Percentiles rank a stretch among this genome's conserved stretches.
These are phyloP conservation scores for Tadarida brasiliensis DNA, from an alignment of 2,797 vertebrate genomes.

Conservation along the genomic window DNA sequence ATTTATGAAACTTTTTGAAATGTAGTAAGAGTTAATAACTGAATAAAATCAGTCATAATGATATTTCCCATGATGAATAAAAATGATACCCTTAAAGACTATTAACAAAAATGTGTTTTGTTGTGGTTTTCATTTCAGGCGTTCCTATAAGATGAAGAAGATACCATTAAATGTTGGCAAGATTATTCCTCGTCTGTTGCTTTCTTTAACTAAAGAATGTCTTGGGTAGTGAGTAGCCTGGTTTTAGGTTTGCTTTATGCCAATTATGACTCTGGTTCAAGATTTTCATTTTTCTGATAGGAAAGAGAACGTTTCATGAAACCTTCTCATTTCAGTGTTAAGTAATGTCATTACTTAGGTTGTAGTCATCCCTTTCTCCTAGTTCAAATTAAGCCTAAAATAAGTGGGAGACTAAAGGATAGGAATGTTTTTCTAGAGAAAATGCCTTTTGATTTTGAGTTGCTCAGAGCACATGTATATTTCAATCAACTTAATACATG, in stretches of 20 bases:
- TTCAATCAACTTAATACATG: slow-evolving; percentile 43
- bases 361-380: not conserved
- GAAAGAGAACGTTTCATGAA: not conserved
- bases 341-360: not conserved
- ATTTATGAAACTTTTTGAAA: slow-evolving; percentile 57
- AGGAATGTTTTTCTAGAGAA: slow-evolving; percentile 4
- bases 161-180: not conserved
- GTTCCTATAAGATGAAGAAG: not conserved
- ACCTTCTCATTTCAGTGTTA: slow-evolving; percentile 29
- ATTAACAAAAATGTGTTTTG: not conserved
- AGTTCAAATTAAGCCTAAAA: slow-evolving; percentile 6
- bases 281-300: not conserved
- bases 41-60: slow-evolving; percentile 43
- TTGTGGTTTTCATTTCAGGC: not conserved
- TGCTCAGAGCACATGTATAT: not conserved
- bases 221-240: not conserved
- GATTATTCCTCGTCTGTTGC: not conserved
- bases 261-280: not conserved
- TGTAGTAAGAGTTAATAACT: slow-evolving; percentile 47
- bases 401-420: not conserved
- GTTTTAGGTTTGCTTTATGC: slow-evolving; percentile 34
- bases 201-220: slow-evolving; percentile 20
- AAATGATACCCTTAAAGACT: slow-evolving; percentile 30
- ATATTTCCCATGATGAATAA: slow-evolving; percentile 48
- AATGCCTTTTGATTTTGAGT: not conserved